These are phyloP conservation scores for Phyllotreta cruciferae DNA, from an alignment of 2,888 invertebrate genomes.

Conservation along the genomic window DNA sequence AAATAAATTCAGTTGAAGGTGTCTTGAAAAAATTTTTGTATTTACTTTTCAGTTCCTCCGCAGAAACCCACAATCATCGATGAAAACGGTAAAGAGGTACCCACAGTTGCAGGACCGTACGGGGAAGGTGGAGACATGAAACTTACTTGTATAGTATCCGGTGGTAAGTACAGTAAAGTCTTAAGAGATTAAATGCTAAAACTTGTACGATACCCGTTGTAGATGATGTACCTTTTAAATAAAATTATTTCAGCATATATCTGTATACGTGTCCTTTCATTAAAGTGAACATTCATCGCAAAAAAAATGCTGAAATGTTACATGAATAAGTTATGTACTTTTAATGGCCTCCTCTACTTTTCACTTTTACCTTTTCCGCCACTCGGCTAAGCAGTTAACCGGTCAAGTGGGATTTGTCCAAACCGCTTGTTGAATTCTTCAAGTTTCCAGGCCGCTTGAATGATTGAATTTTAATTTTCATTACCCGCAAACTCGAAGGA, in stretches of 20 bases:
- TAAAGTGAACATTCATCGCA: not conserved
- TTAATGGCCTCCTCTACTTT: slow-evolving; percentile 29
- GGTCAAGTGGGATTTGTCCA: slow-evolving; percentile 18
- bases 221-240: not conserved
- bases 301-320: slow-evolving; percentile 16
- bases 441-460: slow-evolving; percentile 4
- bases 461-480: slow-evolving; percentile 15
- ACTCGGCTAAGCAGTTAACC: slow-evolving; percentile 18
- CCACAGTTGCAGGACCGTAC: slow-evolving; percentile 74
- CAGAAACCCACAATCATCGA: slow-evolving; percentile 77
- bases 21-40: not conserved
- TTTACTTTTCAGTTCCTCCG: slow-evolving; percentile 69
- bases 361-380: slow-evolving; percentile 12
- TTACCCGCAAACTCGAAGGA: too few relatives aligned
- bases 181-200: too few relatives aligned
- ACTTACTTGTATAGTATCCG: slow-evolving; percentile 77
- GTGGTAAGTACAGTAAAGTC: slow-evolving; percentile 66
- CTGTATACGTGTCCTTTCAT: not conserved
- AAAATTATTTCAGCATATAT: not conserved
- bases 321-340: slow-evolving; percentile 31
- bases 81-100: slow-evolving; percentile 70
- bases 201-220: too few relatives aligned
- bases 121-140: slow-evolving; percentile 74
- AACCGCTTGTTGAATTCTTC: slow-evolving; percentile 16
- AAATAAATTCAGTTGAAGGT: not conserved